Conservation (phyloP, 2,113 vertebrate species). For the Heterotis niloticus region DNA sequence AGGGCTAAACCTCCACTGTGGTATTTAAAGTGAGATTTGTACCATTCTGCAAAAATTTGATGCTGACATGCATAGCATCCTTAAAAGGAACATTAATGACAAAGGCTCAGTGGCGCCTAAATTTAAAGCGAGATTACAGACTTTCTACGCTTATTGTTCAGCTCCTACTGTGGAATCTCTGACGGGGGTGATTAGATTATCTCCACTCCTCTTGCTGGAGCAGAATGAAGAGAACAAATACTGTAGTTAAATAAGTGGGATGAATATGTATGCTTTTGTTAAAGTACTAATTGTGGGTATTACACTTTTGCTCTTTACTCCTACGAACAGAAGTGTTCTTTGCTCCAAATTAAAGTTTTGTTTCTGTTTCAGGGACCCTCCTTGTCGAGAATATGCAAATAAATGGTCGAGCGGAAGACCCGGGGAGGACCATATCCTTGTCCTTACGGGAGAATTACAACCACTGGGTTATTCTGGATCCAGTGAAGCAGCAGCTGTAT, state of each 20-base stretch:
- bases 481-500: slow-evolving; percentile 81
- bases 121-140: slow-evolving; percentile 5
- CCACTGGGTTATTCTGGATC: slow-evolving; percentile 91
- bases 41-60: background rate
- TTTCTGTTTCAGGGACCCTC: slow-evolving; percentile 75
- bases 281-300: slow-evolving; percentile 7
- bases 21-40: background rate
- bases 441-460: slow-evolving; percentile 82
- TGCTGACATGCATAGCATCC: background rate
- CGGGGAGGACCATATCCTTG: slow-evolving; percentile 83
- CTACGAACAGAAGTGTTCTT: background rate
- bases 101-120: background rate
- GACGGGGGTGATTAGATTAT: background rate
- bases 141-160: background rate
- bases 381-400: slow-evolving; percentile 97
- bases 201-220: background rate
- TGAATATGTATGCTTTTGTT: background rate
- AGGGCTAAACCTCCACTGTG: background rate
- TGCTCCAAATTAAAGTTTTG: slow-evolving; percentile 28
- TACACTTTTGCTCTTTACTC: background rate
- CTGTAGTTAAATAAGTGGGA: background rate
- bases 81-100: background rate
- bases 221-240: background rate
- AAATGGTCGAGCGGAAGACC: slow-evolving; percentile 83
- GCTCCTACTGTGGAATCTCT: background rate